Percentiles rank a stretch among this genome's conserved stretches.
These are phyloP conservation scores for Seladonia tumulorum DNA, from an alignment of 2,888 invertebrate species.

Conservation along the genomic window DNA sequence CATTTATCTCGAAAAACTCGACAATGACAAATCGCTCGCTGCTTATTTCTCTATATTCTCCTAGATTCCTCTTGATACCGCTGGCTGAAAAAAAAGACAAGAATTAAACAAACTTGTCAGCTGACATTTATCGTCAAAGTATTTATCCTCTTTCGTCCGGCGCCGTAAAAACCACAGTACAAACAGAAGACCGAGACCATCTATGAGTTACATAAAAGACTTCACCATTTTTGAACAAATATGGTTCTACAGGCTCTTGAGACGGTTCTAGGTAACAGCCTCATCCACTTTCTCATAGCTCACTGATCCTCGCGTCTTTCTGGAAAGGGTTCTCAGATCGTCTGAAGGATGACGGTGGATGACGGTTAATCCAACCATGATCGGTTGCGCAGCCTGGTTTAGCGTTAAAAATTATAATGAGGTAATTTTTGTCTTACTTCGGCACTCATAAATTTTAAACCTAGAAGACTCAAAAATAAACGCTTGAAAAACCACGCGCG, in stretches of 20 bases:
- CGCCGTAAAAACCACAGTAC: neutral
- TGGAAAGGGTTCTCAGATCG: slow-evolving; percentile 1
- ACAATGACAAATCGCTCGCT: neutral
- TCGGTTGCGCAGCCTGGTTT: slow-evolving; percentile 6
- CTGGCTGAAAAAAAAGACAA: neutral
- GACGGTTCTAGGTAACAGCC: neutral
- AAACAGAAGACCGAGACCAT: neutral
- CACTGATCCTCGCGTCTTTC: neutral
- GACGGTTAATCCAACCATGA: neutral
- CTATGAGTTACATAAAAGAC: slow-evolving; percentile 2
- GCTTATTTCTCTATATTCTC: neutral
- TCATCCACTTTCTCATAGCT: slow-evolving; percentile 5
- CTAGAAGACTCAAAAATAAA: too few relatives aligned
- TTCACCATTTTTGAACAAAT: neutral
- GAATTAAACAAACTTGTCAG: neutral
- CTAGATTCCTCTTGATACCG: neutral
- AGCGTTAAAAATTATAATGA: too few relatives aligned
- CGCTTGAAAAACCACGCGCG: too few relatives aligned
- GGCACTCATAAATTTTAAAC: too few relatives aligned
- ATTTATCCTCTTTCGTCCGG: slow-evolving; percentile 1
- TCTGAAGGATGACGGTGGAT: neutral
- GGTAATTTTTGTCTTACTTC: too few relatives aligned
- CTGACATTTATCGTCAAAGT: neutral
- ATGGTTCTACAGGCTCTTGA: neutral
- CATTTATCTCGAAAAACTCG: neutral